Evolutionary conservation across 2,797 vertebrate species (phyloP), one percentile per base, ranked within the genome.

Genomic region (Salmo trutta): DNA sequence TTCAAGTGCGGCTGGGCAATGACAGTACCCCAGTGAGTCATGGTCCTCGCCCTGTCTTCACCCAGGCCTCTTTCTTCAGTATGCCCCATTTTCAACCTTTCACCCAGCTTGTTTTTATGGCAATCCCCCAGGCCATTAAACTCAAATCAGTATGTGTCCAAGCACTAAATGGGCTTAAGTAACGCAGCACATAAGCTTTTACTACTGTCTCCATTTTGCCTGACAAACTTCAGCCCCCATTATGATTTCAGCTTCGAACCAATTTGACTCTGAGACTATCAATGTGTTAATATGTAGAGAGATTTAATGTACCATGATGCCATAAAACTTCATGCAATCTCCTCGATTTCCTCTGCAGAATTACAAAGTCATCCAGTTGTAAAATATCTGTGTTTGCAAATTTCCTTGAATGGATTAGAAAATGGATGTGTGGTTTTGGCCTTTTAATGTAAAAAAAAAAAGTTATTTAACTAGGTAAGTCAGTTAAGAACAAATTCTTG

Each of bases 131-230:
- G 71, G 71, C 75, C 77, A 79, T 79, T 82, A 75, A 78, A 70
- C 77, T 76, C 66, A 79, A 79, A 82, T 76, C 81, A 64, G 74
- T 78, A 78, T 79, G 77, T 71, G 64, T 79, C 81, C 75, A 51
- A 59, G 72, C 69, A 65, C 74, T 79, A 74, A 74, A 77, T 52
- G 67, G 75, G 31, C 74, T 74, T 75, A 70, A 10, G 12, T 12
- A 73, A 66, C 65, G 64, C n/a, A 82, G 27, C 65, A 15, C 27
- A 29, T 5, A 19, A 36, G 41, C 74, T 59, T 76, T 77, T 36
- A 74, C 70, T 41, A 51, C 53, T 53, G 51, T 74, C 66, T 76
- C 66, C 66, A 19, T 17, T 68, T 33, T 68, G 66, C 16, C 10
- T 12, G 21, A 31, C 14, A 33, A 64, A 64, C 31, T 68, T 31